Base-by-base conservation (phyloP, 2,797 vertebrate species). In the Manis pentadactyla region DNA sequence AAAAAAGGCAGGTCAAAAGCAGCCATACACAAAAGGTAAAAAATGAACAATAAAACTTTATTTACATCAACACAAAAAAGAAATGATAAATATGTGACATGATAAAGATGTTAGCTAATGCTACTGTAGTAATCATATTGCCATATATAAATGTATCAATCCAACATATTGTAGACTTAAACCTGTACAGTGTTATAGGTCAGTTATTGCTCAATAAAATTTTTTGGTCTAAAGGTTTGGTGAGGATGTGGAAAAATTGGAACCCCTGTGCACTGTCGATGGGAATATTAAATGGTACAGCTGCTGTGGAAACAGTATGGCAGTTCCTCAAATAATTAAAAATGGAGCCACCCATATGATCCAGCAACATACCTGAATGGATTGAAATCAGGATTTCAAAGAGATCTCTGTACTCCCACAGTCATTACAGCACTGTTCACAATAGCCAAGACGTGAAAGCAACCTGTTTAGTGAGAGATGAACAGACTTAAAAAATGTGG, bases 11-110 rank as follows among this genome's bases (percentile, higher is more conserved):
- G 85, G 87, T 81, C 64, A 84, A 74, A 73, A 87, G 93, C 74
- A 63, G 81, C 73, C 23, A 8, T 11, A 18, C 75, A 51, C 18
- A 69, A 21, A 15, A 49, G 5, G 23, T n/a, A 31, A 55, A 51
- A 39, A 51, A 51, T 21, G 18, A 17, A 9, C 73, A 82, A 37
- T 93, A 95, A 93, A 95, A 73, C 89, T 92, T 93, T 90, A 75
- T 91, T 94, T 85, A 23, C 49, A 53, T 23, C 74, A 23, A 1
- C 34, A 23, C 6, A 13, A 53, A 6, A 77, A 34, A 77, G 18
- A 53, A 34, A 21, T 34, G 74, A 21, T 49, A 77, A 77, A 23
- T 77, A 53, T 4, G 2, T 8, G 49, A 34, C 0, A 6, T n/a
- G 74, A 53, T 23, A 34, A 53, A 53, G 31, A 19, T 19, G 11